These are phyloP conservation scores for Mycalesis mineus DNA, from an alignment of 2,888 invertebrate species.

Conservation along the genomic window DNA sequence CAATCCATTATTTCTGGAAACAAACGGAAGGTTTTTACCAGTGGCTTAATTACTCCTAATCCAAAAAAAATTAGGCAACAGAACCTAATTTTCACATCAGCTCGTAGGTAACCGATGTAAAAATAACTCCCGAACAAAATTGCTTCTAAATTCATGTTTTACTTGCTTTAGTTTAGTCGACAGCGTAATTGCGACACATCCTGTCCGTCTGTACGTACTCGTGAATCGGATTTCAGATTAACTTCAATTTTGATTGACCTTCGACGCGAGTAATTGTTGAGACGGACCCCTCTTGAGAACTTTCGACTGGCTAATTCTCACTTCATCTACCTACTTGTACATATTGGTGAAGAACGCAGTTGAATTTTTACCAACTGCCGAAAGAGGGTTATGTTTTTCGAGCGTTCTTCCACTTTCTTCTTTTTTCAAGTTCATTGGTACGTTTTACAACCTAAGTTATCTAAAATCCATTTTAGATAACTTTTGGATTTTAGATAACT, in stretches of 20 bases:
- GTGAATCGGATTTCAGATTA: slow-evolving; percentile 39
- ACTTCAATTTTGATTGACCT: slow-evolving; percentile 43
- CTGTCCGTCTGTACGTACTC: slow-evolving; percentile 50
- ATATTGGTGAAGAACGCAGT: too few species aligned
- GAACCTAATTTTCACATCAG: not conserved
- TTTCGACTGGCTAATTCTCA: slow-evolving; percentile 34
- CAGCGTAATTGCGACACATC: slow-evolving; percentile 66
- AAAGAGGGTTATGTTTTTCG: too few species aligned
- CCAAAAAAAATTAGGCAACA: not conserved
- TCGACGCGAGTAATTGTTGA: slow-evolving; percentile 48
- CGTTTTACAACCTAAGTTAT: too few species aligned
- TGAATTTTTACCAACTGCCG: too few species aligned
- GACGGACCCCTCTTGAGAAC: slow-evolving; percentile 32
- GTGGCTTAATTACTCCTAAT: not conserved
- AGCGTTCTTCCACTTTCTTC: too few species aligned
- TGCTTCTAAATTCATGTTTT: slow-evolving; percentile 45
- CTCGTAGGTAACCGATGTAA: slow-evolving; percentile 2
- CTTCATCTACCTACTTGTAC: slow-evolving; percentile 8
- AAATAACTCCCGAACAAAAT: slow-evolving; percentile 27
- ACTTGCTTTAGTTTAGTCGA: slow-evolving; percentile 52
- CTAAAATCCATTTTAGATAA: too few species aligned
- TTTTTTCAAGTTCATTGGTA: too few species aligned
- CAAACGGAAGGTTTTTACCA: too few species aligned
- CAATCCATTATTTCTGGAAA: too few species aligned
- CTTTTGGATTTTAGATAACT: too few species aligned